Conservation (phyloP, 1,140 invertebrate species). For the Eulimnadia texana region DNA sequence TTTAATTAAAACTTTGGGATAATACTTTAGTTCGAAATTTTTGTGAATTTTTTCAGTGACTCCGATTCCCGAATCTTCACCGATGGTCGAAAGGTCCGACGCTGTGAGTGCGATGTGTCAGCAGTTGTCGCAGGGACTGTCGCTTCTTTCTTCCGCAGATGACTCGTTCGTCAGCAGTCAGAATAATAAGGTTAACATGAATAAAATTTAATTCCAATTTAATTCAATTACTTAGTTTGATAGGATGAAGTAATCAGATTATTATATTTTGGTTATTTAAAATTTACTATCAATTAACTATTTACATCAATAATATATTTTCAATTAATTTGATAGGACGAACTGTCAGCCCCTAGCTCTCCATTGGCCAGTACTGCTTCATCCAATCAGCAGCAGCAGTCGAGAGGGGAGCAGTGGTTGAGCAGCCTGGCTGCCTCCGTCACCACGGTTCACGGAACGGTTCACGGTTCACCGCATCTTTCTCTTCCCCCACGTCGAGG, state of each 20-base stretch:
- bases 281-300: constrained; percentile 13
- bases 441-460: constrained; percentile 28
- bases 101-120: constrained; percentile 75
- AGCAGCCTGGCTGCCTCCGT: constrained; percentile 45
- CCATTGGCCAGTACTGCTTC: constrained; percentile 20
- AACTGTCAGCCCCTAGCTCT: constrained; percentile 21
- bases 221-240: neutral
- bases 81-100: constrained; percentile 38
- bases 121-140: constrained; percentile 67
- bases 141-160: constrained; percentile 55
- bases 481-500: constrained; percentile 20
- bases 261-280: constrained; percentile 7
- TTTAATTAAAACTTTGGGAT: neutral
- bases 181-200: constrained; percentile 14
- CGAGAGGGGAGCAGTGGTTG: constrained; percentile 60
- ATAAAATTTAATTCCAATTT: constrained; percentile 5
- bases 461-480: constrained; percentile 26
- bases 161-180: constrained; percentile 32
- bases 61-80: constrained; percentile 65
- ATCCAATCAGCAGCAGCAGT: constrained; percentile 11
- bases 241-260: neutral
- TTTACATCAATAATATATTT: constrained; percentile 5
- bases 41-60: no score
- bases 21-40: no score
- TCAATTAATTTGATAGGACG: constrained; percentile 26